Base-by-base conservation (phyloP, 1,140 invertebrate species). In the Lepidurus apus region DNA sequence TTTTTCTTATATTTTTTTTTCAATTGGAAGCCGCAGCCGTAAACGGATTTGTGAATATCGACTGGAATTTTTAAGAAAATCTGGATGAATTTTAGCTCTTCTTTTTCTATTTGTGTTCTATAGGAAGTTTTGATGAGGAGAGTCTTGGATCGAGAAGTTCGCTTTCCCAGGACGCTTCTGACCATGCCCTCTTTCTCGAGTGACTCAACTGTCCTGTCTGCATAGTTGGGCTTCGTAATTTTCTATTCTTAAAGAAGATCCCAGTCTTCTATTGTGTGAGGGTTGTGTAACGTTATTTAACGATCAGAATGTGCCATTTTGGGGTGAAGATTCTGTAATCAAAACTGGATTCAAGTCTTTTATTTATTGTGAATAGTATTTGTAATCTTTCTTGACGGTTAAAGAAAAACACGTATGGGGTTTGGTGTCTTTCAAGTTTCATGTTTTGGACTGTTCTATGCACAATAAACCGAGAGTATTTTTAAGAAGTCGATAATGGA, bases 401-500 rank as follows among this genome's bases (percentile, higher is more conserved):
- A 34, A 34, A 34, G 34, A 34, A 34, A 34, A 4, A 34, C 34
- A 34, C 34, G 34, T 34, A 4, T 34, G 34, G 34, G 17, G 53
- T 1, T 65, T 21, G 13, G 53, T 65, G 53, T 65, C 21, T n/a
- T 65, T 65, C 21, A 65, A 65, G 21, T 4, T 34, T 34, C 34
- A 65, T 21, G 5, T 65, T 65, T 3, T n/a, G 53, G 53, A 65
- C 53, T n/a, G 53, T 65, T 73, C 53, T 76, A 76, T 76, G 43
- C 47, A 34, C 43, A 11, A 43, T 13, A 76, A 43, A 47, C n/a
- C 74, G 24, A 76, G 47, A 76, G n/a, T 42, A 73, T 73, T 77
- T 34, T 74, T 75, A 79, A 44, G 43, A 74, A 8, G 42, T 75
- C 42, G 78, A 79, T 44, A 75, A 26, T 10, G 74, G 74, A 44